Evolutionary conservation across 2,797 vertebrate species (phyloP).

Genomic region (Cynopterus sphinx): DNA sequence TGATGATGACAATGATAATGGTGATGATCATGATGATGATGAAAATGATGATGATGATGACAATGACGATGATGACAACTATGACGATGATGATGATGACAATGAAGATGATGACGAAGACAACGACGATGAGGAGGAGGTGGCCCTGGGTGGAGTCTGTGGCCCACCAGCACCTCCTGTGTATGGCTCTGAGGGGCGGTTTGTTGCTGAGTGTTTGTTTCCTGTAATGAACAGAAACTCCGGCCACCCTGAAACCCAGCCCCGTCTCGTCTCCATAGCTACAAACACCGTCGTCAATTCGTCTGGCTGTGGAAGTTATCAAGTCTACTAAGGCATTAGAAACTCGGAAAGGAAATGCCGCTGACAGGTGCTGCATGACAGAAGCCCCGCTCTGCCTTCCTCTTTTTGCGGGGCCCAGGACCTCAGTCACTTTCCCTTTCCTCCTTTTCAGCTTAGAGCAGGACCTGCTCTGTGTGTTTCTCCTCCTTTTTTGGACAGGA

Average conservation of each 20-base stretch:
- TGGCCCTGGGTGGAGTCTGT: not conserved
- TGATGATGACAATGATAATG: too few species aligned
- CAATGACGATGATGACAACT: too few species aligned
- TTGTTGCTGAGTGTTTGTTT: constrained; percentile 44
- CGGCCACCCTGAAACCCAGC: constrained; percentile 51
- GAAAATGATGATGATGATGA: too few species aligned
- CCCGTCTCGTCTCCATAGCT: constrained; percentile 37
- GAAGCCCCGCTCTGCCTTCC: not conserved
- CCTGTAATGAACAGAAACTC: constrained; percentile 39
- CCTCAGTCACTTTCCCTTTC: constrained; percentile 15
- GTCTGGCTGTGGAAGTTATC: not conserved
- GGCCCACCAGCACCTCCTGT: not conserved
- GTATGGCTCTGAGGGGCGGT: not conserved
- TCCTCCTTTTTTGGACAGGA: not conserved
- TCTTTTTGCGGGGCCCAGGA: not conserved
- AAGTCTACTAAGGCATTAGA: not conserved
- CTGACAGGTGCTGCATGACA: not conserved
- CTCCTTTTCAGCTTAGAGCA: constrained; percentile 33
- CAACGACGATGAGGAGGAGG: not conserved
- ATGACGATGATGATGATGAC: too few species aligned
- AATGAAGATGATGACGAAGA: too few species aligned
- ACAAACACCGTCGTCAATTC: constrained; percentile 20
- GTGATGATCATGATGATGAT: too few species aligned
- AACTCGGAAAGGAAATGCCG: constrained; percentile 17
- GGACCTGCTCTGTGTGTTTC: not conserved